A percentile compares a stretch with the other conserved stretches of the same genome.
Evolutionary conservation across 2,113 vertebrate genomes (phyloP).

Genomic region (Dryoscopus gambensis): DNA sequence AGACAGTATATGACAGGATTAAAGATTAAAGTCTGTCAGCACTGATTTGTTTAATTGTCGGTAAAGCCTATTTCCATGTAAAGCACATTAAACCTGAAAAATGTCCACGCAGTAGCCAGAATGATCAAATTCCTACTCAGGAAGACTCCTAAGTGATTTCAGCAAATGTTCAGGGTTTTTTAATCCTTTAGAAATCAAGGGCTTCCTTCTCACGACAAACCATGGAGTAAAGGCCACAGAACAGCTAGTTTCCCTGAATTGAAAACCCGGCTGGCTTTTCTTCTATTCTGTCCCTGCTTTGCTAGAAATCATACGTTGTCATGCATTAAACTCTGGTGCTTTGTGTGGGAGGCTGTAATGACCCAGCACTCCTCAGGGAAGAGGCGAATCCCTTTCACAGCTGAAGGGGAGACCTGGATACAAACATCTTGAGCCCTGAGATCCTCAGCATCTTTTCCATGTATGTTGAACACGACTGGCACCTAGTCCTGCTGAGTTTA

Average conservation of each 20-base stretch:
- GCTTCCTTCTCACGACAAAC: background rate
- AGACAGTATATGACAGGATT: slow-evolving; percentile 32
- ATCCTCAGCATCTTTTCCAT: background rate
- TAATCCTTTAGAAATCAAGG: background rate
- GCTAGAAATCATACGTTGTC: background rate
- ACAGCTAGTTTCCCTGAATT: background rate
- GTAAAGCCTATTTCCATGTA: slow-evolving; percentile 23
- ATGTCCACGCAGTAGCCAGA: background rate
- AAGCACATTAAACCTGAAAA: slow-evolving; percentile 24
- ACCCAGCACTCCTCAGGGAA: background rate
- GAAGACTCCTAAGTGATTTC: background rate
- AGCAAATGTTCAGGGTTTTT: background rate
- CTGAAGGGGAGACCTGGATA: background rate
- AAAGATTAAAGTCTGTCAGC: slow-evolving; percentile 15
- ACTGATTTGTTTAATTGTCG: slow-evolving; percentile 15
- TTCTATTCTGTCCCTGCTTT: background rate
- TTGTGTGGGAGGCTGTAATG: background rate
- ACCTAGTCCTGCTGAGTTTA: background rate
- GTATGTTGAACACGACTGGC: background rate
- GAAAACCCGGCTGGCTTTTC: background rate
- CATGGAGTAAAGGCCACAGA: background rate
- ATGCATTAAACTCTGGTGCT: background rate
- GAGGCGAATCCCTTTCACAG: background rate
- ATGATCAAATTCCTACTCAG: background rate
- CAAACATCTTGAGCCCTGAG: background rate